Conservation (phyloP, 2,888 invertebrate genomes). For the Antheraea assamensis region DNA sequence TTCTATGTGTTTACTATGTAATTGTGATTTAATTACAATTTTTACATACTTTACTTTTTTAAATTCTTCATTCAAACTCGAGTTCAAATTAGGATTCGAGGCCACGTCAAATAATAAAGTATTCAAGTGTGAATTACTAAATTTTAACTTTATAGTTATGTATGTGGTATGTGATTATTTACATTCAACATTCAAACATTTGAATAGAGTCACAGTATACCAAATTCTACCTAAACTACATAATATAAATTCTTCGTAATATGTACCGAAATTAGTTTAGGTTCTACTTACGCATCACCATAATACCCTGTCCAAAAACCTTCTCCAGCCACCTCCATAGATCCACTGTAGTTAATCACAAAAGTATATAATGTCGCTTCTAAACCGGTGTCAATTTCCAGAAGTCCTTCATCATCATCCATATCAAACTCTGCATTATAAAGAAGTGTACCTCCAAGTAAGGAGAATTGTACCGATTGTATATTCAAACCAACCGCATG, state of each 20-base stretch:
- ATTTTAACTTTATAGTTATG: too few relatives aligned
- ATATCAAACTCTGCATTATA: constrained; percentile 32
- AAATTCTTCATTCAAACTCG: neutral
- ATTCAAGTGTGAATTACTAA: neutral
- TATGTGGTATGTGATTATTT: too few relatives aligned
- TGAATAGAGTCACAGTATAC: too few relatives aligned
- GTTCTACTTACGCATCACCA: constrained; percentile 44
- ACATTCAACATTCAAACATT: neutral
- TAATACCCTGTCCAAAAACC: constrained; percentile 50
- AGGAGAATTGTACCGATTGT: constrained; percentile 40
- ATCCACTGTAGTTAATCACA: constrained; percentile 50
- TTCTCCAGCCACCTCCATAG: constrained; percentile 34
- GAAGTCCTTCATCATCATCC: constrained; percentile 41
- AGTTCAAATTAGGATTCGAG: neutral
- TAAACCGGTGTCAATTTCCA: constrained; percentile 46
- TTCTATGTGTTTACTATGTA: too few relatives aligned
- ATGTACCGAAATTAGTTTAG: neutral
- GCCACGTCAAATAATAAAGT: neutral
- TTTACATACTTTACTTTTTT: neutral
- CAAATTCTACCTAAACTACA: neutral
- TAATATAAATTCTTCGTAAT: neutral
- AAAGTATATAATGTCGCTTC: constrained; percentile 43
- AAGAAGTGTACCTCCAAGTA: constrained; percentile 37
- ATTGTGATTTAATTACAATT: neutral
- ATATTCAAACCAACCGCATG: constrained; percentile 45